These are phyloP conservation scores for Pandemis cinnamomeana DNA, from an alignment of 2,888 invertebrate genomes.

Conservation along the genomic window DNA sequence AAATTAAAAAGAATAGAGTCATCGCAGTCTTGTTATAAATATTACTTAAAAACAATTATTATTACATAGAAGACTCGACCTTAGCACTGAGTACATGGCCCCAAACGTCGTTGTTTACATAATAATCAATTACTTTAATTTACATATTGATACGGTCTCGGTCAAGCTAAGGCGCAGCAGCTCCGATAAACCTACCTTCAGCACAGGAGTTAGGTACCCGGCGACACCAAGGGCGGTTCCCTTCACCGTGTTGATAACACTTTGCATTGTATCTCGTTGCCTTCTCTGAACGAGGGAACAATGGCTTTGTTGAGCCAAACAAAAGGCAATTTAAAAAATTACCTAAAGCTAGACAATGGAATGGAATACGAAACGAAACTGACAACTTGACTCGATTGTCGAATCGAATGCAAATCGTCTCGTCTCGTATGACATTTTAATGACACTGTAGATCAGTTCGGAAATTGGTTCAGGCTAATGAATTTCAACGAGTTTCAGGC, in stretches of 20 bases:
- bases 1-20: background rate
- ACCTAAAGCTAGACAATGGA: slow-evolving; percentile 32
- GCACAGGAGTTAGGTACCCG: slow-evolving; percentile 97
- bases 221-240: slow-evolving; percentile 98
- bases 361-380: slow-evolving; percentile 28
- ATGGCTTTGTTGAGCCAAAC: slow-evolving; percentile 30
- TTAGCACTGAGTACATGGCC: background rate
- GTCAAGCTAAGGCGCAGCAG: slow-evolving; percentile 31
- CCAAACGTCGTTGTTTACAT: slow-evolving; percentile 28
- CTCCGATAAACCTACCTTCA: slow-evolving; percentile 89
- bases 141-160: slow-evolving; percentile 37
- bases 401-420: slow-evolving; percentile 5
- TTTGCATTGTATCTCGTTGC: slow-evolving; percentile 89
- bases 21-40: background rate
- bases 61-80: slow-evolving; percentile 10
- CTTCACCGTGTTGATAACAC: slow-evolving; percentile 97
- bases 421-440: background rate
- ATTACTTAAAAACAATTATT: background rate
- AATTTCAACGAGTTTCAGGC: no score
- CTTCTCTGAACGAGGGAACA: slow-evolving; percentile 22
- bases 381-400: background rate
- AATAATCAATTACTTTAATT: slow-evolving; percentile 37
- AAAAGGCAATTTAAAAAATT: slow-evolving; percentile 29
- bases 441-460: slow-evolving; percentile 31
- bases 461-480: slow-evolving; percentile 8